Conservation (phyloP, 1,140 invertebrate genomes). For the Brachionus sp. region DNA sequence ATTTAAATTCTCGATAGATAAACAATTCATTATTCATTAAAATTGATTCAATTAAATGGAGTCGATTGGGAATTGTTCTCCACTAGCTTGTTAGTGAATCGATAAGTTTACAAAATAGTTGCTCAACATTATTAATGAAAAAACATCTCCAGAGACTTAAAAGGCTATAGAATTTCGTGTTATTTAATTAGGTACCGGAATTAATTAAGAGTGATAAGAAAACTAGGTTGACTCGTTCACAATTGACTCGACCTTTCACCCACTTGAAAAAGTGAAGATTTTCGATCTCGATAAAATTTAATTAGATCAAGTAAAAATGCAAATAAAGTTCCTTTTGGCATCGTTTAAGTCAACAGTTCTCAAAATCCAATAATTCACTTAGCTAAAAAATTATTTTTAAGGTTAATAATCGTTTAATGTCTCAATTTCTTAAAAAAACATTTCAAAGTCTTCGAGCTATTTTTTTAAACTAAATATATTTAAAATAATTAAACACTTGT, state of each 20-base stretch:
- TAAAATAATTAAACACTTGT: slow-evolving; percentile 8
- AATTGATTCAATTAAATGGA: neutral
- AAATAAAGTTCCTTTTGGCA: neutral
- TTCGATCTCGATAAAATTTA: neutral
- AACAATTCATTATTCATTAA: slow-evolving; percentile 11
- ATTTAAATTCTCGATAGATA: neutral
- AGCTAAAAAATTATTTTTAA: neutral
- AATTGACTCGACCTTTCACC: neutral
- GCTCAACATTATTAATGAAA: slow-evolving; percentile 6
- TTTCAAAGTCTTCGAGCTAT: neutral
- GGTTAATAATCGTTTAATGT: slow-evolving; percentile 27
- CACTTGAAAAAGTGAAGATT: neutral
- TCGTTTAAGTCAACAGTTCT: slow-evolving; percentile 32
- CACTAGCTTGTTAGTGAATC: neutral
- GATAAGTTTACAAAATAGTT: slow-evolving; percentile 16
- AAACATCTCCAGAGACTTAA: neutral
- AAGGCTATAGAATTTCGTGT: neutral
- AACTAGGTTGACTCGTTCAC: neutral
- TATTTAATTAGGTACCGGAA: neutral
- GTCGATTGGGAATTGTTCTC: neutral
- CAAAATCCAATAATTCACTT: slow-evolving; percentile 29
- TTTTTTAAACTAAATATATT: neutral
- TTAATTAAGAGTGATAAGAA: neutral
- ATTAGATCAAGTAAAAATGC: slow-evolving; percentile 35
- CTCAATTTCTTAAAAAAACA: slow-evolving; percentile 21